Percentiles rank a stretch among this genome's conserved stretches.
Conservation (phyloP, 1,140 invertebrate species). For the Ctenoplectra terminalis region DNA sequence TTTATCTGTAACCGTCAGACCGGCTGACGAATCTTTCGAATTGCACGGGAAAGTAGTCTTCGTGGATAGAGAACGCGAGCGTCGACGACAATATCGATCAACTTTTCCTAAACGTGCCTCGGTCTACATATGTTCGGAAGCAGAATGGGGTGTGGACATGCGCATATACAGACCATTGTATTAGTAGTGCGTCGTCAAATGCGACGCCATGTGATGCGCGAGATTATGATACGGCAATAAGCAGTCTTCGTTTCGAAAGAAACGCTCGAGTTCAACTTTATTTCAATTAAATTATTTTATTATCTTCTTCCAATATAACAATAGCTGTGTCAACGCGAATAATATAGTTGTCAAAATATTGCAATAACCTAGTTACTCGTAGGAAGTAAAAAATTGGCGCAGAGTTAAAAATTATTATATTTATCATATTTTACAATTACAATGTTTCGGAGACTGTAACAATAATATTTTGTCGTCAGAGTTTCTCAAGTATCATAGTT, state of each 20-base stretch:
- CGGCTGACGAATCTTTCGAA: not conserved
- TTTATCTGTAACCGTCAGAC: conserved; percentile 1
- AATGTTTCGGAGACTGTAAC: not conserved
- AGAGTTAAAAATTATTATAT: not conserved
- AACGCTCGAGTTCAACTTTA: too few species aligned
- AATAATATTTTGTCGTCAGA: not conserved
- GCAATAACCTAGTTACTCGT: not conserved
- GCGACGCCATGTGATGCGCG: conserved; percentile 66
- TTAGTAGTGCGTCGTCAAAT: conserved; percentile 62
- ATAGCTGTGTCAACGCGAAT: not conserved
- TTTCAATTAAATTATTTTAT: too few species aligned
- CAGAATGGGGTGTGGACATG: conserved; percentile 68
- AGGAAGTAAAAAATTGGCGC: not conserved
- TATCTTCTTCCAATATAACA: fast-evolving
- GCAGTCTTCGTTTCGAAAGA: not conserved
- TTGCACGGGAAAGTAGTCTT: not conserved
- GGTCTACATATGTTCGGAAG: conserved; percentile 69
- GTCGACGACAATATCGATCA: conserved; percentile 68
- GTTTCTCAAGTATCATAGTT: not conserved
- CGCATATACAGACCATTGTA: conserved; percentile 62
- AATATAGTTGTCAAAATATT: not conserved
- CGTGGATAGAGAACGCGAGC: conserved; percentile 30
- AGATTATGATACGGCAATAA: conserved; percentile 37
- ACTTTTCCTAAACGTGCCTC: conserved; percentile 68
- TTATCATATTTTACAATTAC: not conserved